Evolutionary conservation across 2,113 vertebrate species (phyloP), one percentile per base, ranked within the genome.

Genomic region (Lagopus muta): DNA sequence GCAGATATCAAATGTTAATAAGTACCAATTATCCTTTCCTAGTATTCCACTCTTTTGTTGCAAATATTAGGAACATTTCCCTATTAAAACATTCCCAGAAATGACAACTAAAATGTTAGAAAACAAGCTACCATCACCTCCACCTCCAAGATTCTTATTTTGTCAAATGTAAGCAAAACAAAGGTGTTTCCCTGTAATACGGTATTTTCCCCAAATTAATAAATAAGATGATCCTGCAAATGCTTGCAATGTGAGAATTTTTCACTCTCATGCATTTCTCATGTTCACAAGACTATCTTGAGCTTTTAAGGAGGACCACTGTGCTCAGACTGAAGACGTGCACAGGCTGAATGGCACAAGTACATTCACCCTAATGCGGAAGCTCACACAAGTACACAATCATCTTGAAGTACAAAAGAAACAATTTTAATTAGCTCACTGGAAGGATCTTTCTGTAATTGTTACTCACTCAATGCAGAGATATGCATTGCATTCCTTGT

Each of bases 321-420:
- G 13, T 19, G 15, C 36, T 65, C 22, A 30, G 52, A 32, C 22
- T 65, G 22, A 25, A 50, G 58, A 64, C 28, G 24, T 40, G 38
- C 16, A 28, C 8, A 42, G 3, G 4, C 32, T 57, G 25, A 69
- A n/a, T 4, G 11, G 12, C 21, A 8, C 13, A 17, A 86, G 8
- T 32, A 78, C 19, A 75, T 17, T 38, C 4, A 1, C 3, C 24
- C 16, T 28, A 38, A 9, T 5, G 11, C 2, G 76, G 24, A 36
- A 89, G 27, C 3, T 82, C 43, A 43, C 10, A 69, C n/a, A 66
- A 34, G n/a, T 24, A 52, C 0, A 0, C 10, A 4, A 43, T 25
- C 40, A 34, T 8, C 22, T 50, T 52, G 28, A 61, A 62, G n/a
- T n/a, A 64, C 70, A 72, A 86, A 91, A 71, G 0, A 61, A 48